Percentiles rank a stretch among this genome's conserved stretches.
These are phyloP conservation scores for Lasioglossum lativentre DNA, from an alignment of 2,888 invertebrate species.

Conservation along the genomic window DNA sequence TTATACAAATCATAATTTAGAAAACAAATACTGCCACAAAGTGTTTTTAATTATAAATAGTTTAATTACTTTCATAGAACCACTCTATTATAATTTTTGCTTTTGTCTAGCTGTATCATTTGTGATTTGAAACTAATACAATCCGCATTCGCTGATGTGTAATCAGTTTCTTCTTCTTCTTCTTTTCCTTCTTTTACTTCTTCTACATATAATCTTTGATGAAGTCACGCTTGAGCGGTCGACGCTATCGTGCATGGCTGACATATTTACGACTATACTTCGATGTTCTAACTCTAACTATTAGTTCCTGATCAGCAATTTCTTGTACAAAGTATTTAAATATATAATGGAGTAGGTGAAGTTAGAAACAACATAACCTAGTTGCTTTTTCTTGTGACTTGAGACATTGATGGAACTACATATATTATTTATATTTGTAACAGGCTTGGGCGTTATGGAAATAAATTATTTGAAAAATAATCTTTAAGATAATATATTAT, in stretches of 20 bases:
- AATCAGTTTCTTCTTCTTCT: slow-evolving; percentile 7
- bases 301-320: slow-evolving; percentile 35
- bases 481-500: too few relatives aligned
- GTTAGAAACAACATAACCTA: not conserved
- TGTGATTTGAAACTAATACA: not conserved
- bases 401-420: not conserved
- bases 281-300: slow-evolving; percentile 14
- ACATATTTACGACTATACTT: slow-evolving; percentile 59
- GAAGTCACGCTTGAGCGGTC: slow-evolving; percentile 18
- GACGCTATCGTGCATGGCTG: slow-evolving; percentile 50
- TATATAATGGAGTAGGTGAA: not conserved
- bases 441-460: too few relatives aligned
- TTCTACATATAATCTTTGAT: slow-evolving; percentile 22
- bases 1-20: not conserved
- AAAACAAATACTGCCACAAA: not conserved
- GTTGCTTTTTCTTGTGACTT: not conserved
- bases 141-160: not conserved
- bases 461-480: too few relatives aligned
- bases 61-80: not conserved
- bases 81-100: not conserved
- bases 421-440: not conserved
- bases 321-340: slow-evolving; percentile 35
- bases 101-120: not conserved
- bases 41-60: not conserved
- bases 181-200: not conserved